A percentile compares a stretch with the other conserved stretches of the same genome.
phyloP scores from a whole-genome alignment of 2,113 vertebrate species.

The Pachyramphus minor region DNA sequence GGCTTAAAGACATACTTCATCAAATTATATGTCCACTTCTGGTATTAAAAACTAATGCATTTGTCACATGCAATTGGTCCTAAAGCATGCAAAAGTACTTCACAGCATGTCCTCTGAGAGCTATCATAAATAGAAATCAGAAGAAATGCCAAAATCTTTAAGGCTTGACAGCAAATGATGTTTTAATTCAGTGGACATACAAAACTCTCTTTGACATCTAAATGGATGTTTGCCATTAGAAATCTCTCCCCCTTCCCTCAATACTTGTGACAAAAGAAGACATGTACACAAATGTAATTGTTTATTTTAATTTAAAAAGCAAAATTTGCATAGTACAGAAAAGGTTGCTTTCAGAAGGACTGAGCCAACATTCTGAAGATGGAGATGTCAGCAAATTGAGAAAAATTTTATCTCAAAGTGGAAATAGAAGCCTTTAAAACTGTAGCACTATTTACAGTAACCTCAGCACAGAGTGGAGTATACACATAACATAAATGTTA shows the following conservation, averaged over 20 bases:
- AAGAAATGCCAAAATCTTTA: constrained; percentile 50
- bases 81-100: constrained; percentile 45
- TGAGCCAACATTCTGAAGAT: neutral
- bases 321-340: constrained; percentile 2
- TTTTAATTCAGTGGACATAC: constrained; percentile 55
- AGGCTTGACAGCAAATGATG: constrained; percentile 45
- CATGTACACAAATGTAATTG: neutral
- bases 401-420: neutral
- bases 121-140: constrained; percentile 62
- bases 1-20: constrained; percentile 16
- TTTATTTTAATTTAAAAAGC: neutral
- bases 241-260: neutral
- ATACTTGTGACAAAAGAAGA: constrained; percentile 9
- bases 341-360: neutral
- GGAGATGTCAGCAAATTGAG: neutral
- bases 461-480: neutral
- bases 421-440: neutral
- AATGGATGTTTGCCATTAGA: constrained; percentile 38
- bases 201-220: constrained; percentile 58
- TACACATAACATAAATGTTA: neutral
- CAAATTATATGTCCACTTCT: constrained; percentile 23
- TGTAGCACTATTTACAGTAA: neutral
- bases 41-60: constrained; percentile 55
- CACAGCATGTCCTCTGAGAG: constrained; percentile 50
- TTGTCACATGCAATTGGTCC: constrained; percentile 63